Evolutionary conservation across 2,113 vertebrate species (phyloP).

Genomic region (Erpornis zantholeuca): DNA sequence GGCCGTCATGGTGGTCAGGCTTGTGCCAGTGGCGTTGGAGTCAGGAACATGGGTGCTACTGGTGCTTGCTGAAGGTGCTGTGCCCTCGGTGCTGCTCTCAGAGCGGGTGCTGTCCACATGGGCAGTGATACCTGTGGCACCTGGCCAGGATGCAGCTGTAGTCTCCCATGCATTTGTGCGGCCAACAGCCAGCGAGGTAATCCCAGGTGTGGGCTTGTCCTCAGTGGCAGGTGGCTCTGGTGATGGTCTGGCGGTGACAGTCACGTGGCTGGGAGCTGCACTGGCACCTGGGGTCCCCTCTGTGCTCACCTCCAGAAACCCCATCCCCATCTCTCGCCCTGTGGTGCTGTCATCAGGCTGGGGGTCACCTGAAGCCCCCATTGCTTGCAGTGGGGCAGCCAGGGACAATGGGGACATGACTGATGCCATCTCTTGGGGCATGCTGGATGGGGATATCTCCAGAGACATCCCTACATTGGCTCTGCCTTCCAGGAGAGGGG

Average conservation of each 20-base stretch:
- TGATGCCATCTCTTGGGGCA: neutral
- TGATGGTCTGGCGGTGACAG: neutral
- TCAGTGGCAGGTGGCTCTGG: neutral
- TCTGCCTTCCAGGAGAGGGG: neutral
- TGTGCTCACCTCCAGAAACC: accelerated
- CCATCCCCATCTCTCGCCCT: accelerated
- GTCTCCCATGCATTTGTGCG: neutral
- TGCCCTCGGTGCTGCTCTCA: accelerated
- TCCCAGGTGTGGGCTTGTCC: accelerated
- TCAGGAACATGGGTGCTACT: neutral
- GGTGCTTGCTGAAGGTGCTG: neutral
- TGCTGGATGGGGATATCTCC: neutral
- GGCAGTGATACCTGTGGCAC: neutral
- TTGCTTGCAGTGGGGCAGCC: neutral
- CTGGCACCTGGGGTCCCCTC: neutral
- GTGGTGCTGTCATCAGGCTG: accelerated
- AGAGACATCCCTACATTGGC: neutral
- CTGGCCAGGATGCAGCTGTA: neutral
- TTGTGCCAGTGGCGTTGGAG: accelerated
- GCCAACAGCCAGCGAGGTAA: neutral
- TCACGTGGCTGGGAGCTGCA: accelerated
- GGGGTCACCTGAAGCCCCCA: neutral
- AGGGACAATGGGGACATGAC: neutral
- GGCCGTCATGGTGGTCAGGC: too few species aligned
- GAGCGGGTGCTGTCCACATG: accelerated